A percentile compares a stretch with the other conserved stretches of the same genome.
phyloP scores from a whole-genome alignment of 2,797 vertebrate species.

The Chromis chromis region DNA sequence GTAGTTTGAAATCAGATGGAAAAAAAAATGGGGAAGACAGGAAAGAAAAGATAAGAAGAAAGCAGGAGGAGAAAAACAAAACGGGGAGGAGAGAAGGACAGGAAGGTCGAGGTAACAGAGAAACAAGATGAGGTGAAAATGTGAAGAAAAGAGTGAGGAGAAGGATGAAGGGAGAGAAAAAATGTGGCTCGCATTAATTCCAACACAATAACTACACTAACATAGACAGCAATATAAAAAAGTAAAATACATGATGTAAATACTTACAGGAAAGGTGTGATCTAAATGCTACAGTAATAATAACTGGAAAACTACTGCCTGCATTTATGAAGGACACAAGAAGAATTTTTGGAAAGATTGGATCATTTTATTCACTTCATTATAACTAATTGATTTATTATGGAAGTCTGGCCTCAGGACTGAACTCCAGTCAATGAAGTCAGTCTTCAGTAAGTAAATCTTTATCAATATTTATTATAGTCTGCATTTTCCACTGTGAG shows the following conservation, averaged over 20 bases:
- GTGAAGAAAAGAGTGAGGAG: not conserved
- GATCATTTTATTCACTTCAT: not conserved
- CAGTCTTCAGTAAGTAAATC: not conserved
- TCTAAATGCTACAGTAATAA: not conserved
- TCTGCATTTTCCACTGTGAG: not conserved
- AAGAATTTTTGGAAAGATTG: not conserved
- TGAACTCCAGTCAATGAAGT: not conserved
- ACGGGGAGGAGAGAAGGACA: not conserved
- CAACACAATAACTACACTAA: not conserved
- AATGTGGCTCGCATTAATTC: not conserved
- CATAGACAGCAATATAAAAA: not conserved
- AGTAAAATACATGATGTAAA: not conserved
- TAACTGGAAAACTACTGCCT: not conserved
- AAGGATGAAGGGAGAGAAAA: not conserved
- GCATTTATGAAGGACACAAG: not conserved
- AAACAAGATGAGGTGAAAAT: conserved; percentile 12
- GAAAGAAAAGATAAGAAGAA: not conserved
- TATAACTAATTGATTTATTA: not conserved
- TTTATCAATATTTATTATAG: conserved; percentile 26
- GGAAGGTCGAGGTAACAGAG: not conserved
- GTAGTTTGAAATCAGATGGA: not conserved
- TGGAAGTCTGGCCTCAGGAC: not conserved
- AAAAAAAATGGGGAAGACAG: not conserved
- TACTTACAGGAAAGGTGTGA: not conserved
- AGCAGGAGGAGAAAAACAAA: not conserved